Evolutionary conservation across 23 tunicate genomes (phyloP), one percentile per base, ranked within the genome.

Genomic region (Halocynthia aurantium): DNA sequence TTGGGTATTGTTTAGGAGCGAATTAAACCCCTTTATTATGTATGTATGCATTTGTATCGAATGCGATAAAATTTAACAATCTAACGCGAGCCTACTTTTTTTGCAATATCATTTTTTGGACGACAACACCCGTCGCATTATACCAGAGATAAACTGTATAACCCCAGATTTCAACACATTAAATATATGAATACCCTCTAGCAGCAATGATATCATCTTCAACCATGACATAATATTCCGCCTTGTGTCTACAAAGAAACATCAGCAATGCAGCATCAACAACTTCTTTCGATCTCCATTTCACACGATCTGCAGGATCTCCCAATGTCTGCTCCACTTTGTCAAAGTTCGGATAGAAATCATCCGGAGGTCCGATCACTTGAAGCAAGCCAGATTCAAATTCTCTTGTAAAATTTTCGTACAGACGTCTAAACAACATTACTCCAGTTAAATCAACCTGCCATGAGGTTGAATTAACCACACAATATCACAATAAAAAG

Each of bases 221-320:
- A 63, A 82, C 12, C 86, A 82, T 82, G 53, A 82, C 81, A 49
- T 82, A 82, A 54, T 75, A 75, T 10, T 75, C 44, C 6, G 86
- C 80, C 31, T 64, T 66, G 53, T 75, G 20, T 15, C 67, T 75
- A 54, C 80, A 75, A 10, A 61, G 65, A 15, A 75, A 51, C 86
- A 82, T 82, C 10, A 82, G 52, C 64, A 64, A 82, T 2, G 81
- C 81, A 7, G 80, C 80, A 67, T 82, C 86, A 22, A 63, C 50
- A 31, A 75, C 81, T 82, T 82, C 86, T 64, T 82, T 82, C 8
- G 81, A 65, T 65, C 86, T 52, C 86, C 86, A 82, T 76, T 82
- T 52, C 18, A 82, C 64, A 1, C 86, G 44, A 11, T 63, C 22
- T 0, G 58, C 65, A 10, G 81, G 86, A 40, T 82, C 86, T 19